These are phyloP conservation scores for Pterocles gutturalis DNA, from an alignment of 2,113 vertebrate species.

Conservation along the genomic window DNA sequence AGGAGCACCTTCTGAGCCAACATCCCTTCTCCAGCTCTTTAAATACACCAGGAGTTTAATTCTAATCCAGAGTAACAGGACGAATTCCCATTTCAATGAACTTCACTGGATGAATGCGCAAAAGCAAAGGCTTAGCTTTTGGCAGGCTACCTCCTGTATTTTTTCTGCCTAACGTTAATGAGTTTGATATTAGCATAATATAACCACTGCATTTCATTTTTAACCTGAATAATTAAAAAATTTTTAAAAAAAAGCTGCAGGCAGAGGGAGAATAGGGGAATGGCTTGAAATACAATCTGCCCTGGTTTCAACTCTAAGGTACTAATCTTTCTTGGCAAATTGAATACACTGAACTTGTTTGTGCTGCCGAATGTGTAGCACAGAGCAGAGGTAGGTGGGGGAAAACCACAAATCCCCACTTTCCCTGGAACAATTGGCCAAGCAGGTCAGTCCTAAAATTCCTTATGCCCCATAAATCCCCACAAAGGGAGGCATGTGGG, in stretches of 20 bases:
- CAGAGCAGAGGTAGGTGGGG: background rate
- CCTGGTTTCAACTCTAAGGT: background rate
- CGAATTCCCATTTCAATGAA: conserved; percentile 44
- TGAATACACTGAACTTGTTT: background rate
- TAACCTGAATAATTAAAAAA: conserved; percentile 25
- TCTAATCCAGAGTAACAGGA: conserved; percentile 17
- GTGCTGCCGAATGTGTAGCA: background rate
- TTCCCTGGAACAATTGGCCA: background rate
- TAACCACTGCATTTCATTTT: conserved; percentile 3
- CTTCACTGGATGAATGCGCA: background rate
- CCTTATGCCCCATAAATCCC: background rate
- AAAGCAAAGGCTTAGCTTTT: conserved; percentile 33
- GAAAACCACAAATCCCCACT: background rate
- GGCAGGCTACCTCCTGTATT: background rate
- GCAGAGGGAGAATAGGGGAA: background rate
- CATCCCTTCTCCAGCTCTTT: background rate
- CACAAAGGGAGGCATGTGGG: background rate
- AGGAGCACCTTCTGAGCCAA: background rate
- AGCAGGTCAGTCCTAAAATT: background rate
- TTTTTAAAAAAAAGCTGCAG: background rate
- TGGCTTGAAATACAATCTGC: conserved; percentile 21
- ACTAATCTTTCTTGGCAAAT: conserved; percentile 6
- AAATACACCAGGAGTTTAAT: conserved; percentile 3
- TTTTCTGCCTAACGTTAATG: conserved; percentile 30
- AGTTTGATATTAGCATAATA: conserved; percentile 44